Base-by-base conservation (phyloP, 2,888 invertebrate genomes). In the Drosophila subquinaria region DNA sequence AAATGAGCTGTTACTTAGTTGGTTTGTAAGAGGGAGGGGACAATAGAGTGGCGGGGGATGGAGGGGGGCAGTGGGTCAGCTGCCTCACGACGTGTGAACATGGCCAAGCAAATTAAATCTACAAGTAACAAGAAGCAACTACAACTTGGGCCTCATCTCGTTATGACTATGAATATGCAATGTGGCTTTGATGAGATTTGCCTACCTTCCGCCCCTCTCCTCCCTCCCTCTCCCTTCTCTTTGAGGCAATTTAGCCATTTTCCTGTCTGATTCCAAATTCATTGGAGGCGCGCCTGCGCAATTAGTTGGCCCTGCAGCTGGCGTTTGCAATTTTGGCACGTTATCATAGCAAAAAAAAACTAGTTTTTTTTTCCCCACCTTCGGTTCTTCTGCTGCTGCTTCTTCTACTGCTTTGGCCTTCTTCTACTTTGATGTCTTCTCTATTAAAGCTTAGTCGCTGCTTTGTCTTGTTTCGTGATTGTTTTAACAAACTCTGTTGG, bases 91-190 rank as follows among this genome's bases (percentile, higher is more conserved):
- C 52, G 80, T 82, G 79, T 80, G 79, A 79, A 80, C 79, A 73
- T 47, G 69, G 47, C 45, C 42, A 23, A 53, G 53, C 76, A 76
- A 82, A 80, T 76, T 82, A 76, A 71, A 66, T 43, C 42, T 60
- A 73, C 78, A 67, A 67, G 64, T 52, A 47, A 35, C 17, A 36
- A 50, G n/a, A 38, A 27, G 40, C 13, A 23, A 17, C 59, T 27
- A 13, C 33, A 52, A 30, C 30, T 8, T 30, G 30, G 23, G 36
- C 43, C 40, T 45, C 79, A 76, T 62, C 71, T 82, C 60, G 76
- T 80, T 75, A 80, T 75, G 82, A 68, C 77, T 80, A 88, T 82
- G 88, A 83, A 83, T 88, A 83, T 86, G 88, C 82, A 83, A 80
- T 66, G 85, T 38, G 56, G 50, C 67, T 56, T 30, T 79, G 85